phyloP scores from a whole-genome alignment of 2,797 vertebrate genomes.

The Tragelaphus eurycerus region DNA sequence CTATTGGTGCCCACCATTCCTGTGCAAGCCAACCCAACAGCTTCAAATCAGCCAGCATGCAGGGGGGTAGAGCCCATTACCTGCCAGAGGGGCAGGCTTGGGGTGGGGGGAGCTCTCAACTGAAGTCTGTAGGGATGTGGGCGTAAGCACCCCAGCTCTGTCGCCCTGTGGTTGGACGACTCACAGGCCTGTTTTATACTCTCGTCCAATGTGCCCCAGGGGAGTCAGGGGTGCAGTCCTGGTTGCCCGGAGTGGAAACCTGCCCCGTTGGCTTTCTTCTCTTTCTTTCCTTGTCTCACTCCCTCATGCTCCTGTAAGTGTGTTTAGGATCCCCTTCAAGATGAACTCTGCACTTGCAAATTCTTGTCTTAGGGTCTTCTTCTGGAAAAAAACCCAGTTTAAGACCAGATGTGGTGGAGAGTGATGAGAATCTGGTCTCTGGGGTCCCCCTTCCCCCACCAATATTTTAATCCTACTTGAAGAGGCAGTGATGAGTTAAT shows the following conservation, averaged over 20 bases:
- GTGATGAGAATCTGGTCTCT: background rate
- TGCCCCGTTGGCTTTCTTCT: background rate
- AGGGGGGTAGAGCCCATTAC: background rate
- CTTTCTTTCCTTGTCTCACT: background rate
- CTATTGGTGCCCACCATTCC: background rate
- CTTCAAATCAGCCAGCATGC: background rate
- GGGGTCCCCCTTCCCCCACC: background rate
- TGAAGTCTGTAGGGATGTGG: background rate
- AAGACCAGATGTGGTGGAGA: background rate
- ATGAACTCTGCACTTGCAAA: background rate
- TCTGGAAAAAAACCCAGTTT: background rate
- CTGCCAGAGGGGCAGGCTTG: background rate
- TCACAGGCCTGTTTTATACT: rapidly evolving
- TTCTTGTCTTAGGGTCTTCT: background rate
- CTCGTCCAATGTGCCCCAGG: rapidly evolving
- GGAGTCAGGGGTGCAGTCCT: background rate
- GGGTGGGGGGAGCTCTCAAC: no score
- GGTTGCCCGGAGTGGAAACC: background rate
- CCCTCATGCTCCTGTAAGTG: background rate
- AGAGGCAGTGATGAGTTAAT: background rate
- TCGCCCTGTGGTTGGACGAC: rapidly evolving
- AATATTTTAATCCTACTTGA: background rate
- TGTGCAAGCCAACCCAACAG: rapidly evolving
- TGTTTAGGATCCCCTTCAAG: background rate
- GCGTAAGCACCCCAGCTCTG: no score